phyloP scores from a whole-genome alignment of 2,113 vertebrate species.

The Microcebus tavaratra region DNA sequence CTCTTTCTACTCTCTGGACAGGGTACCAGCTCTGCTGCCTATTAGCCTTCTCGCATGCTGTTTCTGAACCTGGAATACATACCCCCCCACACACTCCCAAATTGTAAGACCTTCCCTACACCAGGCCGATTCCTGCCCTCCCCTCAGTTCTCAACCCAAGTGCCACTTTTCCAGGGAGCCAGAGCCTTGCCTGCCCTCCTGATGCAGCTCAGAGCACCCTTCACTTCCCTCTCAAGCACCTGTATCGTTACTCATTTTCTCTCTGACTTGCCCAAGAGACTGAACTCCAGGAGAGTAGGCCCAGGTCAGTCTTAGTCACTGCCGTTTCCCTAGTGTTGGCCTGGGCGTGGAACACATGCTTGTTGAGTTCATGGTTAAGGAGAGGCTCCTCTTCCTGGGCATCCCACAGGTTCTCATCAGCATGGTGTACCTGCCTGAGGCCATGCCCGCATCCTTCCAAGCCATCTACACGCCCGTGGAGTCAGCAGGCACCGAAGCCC shows the following conservation, averaged over 20 bases:
- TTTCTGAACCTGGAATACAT: not conserved
- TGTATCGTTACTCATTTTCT: fast-evolving
- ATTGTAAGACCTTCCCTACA: not conserved
- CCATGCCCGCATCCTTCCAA: constrained; percentile 98
- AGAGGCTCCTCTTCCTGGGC: not conserved
- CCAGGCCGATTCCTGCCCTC: not conserved
- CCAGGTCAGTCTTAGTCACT: not conserved
- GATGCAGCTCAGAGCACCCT: not conserved
- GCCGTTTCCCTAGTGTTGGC: fast-evolving
- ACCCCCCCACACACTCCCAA: not conserved
- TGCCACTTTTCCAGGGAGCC: not conserved
- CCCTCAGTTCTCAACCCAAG: not conserved
- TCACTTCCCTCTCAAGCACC: fast-evolving
- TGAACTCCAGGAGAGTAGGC: fast-evolving
- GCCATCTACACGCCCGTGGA: constrained; percentile 97
- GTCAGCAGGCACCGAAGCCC: constrained; percentile 95
- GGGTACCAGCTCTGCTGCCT: not conserved
- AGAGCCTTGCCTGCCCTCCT: not conserved
- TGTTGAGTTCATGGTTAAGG: not conserved
- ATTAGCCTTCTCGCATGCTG: not conserved
- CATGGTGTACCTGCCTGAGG: constrained; percentile 97
- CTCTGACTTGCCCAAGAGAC: not conserved
- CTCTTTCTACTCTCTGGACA: not conserved
- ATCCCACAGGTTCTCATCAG: constrained; percentile 93
- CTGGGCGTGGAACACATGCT: fast-evolving